Conservation (phyloP, 2,797 vertebrate species). For the Nyctibius grandis region DNA sequence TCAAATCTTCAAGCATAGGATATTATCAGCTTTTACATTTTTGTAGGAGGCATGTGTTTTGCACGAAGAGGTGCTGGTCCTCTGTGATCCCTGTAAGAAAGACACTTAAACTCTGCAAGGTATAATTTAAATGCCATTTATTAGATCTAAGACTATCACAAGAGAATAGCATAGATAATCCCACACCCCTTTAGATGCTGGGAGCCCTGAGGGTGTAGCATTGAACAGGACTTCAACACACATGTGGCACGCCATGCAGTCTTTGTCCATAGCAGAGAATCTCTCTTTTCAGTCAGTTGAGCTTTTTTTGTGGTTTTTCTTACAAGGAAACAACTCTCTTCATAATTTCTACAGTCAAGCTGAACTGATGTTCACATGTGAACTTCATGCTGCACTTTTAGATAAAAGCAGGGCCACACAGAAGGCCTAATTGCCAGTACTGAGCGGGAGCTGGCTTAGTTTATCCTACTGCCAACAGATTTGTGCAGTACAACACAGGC, state of each 20-base stretch:
- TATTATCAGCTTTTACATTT: not conserved
- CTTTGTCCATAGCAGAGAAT: not conserved
- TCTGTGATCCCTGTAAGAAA: not conserved
- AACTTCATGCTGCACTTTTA: not conserved
- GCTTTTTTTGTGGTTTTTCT: not conserved
- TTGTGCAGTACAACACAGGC: not conserved
- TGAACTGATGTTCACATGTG: not conserved
- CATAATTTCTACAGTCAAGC: not conserved
- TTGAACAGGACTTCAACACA: not conserved
- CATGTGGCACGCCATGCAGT: not conserved
- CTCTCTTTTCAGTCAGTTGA: not conserved
- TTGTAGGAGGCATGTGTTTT: not conserved
- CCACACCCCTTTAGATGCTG: not conserved
- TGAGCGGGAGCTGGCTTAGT: not conserved
- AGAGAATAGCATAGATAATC: not conserved
- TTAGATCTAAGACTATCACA: not conserved
- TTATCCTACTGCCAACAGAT: not conserved
- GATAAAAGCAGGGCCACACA: not conserved
- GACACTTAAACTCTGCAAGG: not conserved
- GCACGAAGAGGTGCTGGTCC: not conserved
- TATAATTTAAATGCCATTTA: not conserved
- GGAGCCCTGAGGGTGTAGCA: too few species aligned
- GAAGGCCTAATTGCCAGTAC: not conserved
- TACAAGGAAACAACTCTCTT: not conserved
- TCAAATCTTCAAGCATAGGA: not conserved